Percentiles rank a stretch among this genome's conserved stretches.
These are phyloP conservation scores for Hirtodrosophila trivittata DNA, from an alignment of 2,888 invertebrate genomes.

Conservation along the genomic window DNA sequence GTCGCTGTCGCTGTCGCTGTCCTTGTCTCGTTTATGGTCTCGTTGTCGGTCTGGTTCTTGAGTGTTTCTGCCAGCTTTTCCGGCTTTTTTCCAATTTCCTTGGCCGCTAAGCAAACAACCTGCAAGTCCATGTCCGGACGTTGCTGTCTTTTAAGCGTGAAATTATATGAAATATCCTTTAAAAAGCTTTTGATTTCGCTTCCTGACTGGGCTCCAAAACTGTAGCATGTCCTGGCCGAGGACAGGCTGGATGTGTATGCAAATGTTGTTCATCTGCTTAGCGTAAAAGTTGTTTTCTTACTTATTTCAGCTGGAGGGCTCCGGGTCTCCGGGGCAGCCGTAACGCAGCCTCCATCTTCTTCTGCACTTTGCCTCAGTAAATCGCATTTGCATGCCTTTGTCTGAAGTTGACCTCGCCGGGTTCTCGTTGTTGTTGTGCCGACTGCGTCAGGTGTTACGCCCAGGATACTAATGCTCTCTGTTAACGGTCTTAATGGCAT, in stretches of 20 bases:
- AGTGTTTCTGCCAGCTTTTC: conserved; percentile 38
- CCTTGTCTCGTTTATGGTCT: conserved; percentile 6
- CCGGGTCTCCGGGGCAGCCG: background rate
- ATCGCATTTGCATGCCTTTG: conserved; percentile 76
- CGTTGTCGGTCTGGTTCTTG: conserved; percentile 13
- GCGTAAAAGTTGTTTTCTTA: conserved; percentile 76
- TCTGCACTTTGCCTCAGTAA: conserved; percentile 21
- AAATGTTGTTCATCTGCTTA: conserved; percentile 77
- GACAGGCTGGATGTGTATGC: conserved; percentile 55
- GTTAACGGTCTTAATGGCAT: conserved; percentile 71
- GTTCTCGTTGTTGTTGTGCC: conserved; percentile 13
- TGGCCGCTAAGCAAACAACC: conserved; percentile 65
- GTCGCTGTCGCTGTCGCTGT: conserved; percentile 2
- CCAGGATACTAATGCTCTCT: conserved; percentile 66
- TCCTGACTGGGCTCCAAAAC: conserved; percentile 23
- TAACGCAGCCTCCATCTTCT: conserved; percentile 1
- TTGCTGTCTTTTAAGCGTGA: conserved; percentile 60
- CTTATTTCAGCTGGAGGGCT: conserved; percentile 61
- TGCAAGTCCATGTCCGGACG: conserved; percentile 35
- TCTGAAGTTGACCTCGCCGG: conserved; percentile 70
- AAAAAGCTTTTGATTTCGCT: conserved; percentile 75
- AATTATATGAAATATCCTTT: conserved; percentile 76
- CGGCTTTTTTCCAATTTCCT: conserved; percentile 60
- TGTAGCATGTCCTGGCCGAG: conserved; percentile 15
- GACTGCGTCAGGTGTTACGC: conserved; percentile 69